These are phyloP conservation scores for Protaetia brevitarsis DNA, from an alignment of 1,140 invertebrate species.

Conservation along the genomic window DNA sequence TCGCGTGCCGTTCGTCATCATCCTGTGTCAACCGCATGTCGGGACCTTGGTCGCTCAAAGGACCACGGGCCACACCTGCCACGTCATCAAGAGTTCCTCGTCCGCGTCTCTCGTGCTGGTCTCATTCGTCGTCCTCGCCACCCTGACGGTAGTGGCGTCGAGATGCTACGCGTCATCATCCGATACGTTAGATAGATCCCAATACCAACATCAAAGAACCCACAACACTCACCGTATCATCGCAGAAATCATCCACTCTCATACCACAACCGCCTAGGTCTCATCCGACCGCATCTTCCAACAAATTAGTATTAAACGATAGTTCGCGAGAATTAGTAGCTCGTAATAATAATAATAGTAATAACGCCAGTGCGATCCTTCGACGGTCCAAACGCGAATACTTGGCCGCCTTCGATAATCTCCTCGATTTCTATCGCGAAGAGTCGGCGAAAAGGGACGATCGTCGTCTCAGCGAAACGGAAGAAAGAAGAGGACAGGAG, in stretches of 20 bases:
- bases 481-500: neutral
- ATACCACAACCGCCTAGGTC: neutral
- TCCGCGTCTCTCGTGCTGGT: constrained; percentile 27
- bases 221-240: neutral
- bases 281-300: constrained; percentile 9
- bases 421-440: constrained; percentile 15
- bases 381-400: constrained; percentile 13
- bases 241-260: no score
- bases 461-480: neutral
- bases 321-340: no score
- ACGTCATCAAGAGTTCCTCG: constrained; percentile 33
- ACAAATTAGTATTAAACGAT: no score
- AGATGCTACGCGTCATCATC: constrained; percentile 37
- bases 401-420: neutral
- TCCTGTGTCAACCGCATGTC: constrained; percentile 36
- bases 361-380: no score
- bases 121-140: constrained; percentile 31
- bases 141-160: constrained; percentile 37
- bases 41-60: constrained; percentile 36
- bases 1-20: constrained; percentile 25
- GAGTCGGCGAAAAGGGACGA: neutral
- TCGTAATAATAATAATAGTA: no score
- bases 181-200: no score
- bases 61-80: constrained; percentile 38
- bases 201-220: no score